These are phyloP conservation scores for Enteromius radiatus DNA, from an alignment of 2,797 vertebrate genomes.

Conservation along the genomic window DNA sequence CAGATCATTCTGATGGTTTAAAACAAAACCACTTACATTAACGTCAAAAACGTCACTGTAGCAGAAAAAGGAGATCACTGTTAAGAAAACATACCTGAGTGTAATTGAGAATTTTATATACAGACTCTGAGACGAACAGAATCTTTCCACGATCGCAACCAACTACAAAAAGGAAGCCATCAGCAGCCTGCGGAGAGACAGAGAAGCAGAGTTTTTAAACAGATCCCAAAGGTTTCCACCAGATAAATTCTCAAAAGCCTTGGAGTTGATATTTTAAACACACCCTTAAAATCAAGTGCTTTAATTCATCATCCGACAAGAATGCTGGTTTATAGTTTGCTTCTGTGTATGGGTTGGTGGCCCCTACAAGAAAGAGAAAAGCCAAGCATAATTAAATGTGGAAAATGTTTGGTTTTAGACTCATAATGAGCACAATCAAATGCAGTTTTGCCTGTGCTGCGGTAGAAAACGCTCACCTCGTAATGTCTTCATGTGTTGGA, in stretches of 20 bases:
- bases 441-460: not conserved
- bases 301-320: slow-evolving; percentile 96
- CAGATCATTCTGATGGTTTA: slow-evolving; percentile 87
- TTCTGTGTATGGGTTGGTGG: slow-evolving; percentile 96
- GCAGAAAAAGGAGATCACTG: not conserved
- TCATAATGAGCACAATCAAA: not conserved
- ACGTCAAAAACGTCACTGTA: not conserved
- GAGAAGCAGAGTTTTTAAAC: slow-evolving; percentile 2
- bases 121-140: slow-evolving; percentile 97
- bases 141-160: slow-evolving; percentile 99
- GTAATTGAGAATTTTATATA: slow-evolving; percentile 99
- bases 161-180: slow-evolving; percentile 98
- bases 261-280: slow-evolving; percentile 56
- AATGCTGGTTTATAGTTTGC: slow-evolving; percentile 99
- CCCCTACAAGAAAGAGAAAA: slow-evolving; percentile 77
- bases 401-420: not conserved
- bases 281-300: slow-evolving; percentile 97
- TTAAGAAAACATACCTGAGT: slow-evolving; percentile 81
- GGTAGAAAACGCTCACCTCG: slow-evolving; percentile 80
- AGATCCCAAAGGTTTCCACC: not conserved
- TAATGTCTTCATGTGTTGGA: slow-evolving; percentile 98
- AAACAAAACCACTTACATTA: slow-evolving; percentile 2
- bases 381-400: not conserved
- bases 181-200: slow-evolving; percentile 85
- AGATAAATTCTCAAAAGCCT: not conserved